Evolutionary conservation across 2,888 invertebrate species (phyloP).

Genomic region (Operophtera brumata): DNA sequence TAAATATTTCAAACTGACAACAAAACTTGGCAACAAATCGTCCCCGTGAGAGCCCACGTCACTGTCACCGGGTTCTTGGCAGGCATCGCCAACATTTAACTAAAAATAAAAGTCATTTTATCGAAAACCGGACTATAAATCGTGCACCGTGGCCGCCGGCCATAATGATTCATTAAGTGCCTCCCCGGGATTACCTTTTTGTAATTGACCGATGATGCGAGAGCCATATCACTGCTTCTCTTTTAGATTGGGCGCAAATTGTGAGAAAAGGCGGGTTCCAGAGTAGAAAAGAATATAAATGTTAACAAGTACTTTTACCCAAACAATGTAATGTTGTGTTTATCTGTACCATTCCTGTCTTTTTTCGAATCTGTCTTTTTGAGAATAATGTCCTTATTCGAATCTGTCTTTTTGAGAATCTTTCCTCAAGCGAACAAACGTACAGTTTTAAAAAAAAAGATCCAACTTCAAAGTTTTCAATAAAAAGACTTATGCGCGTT

Average conservation of each 20-base stretch:
- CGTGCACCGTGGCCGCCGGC: slow-evolving; percentile 59
- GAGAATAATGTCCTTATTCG: too few relatives aligned
- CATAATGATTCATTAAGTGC: slow-evolving; percentile 80
- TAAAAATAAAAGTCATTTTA: slow-evolving; percentile 22
- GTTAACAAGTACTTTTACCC: neutral
- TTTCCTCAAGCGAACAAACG: too few relatives aligned
- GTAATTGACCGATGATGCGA: slow-evolving; percentile 80
- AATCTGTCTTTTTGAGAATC: too few relatives aligned
- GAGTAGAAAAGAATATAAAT: too few relatives aligned
- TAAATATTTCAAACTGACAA: slow-evolving; percentile 29
- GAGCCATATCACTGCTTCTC: slow-evolving; percentile 73
- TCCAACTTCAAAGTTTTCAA: too few relatives aligned
- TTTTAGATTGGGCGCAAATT: slow-evolving; percentile 49
- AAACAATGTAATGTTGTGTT: too few relatives aligned
- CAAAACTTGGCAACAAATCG: slow-evolving; percentile 33
- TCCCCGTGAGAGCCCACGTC: slow-evolving; percentile 30
- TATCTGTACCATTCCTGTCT: too few relatives aligned
- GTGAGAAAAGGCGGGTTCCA: slow-evolving; percentile 30
- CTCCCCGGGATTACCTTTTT: slow-evolving; percentile 79
- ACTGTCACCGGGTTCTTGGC: slow-evolving; percentile 32
- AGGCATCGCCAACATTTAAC: slow-evolving; percentile 35
- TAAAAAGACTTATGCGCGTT: too few relatives aligned
- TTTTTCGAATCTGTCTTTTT: too few relatives aligned
- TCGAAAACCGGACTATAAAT: slow-evolving; percentile 62
- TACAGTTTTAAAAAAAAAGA: too few relatives aligned